A percentile compares a stretch with the other conserved stretches of the same genome.
Evolutionary conservation across 2,113 vertebrate species (phyloP).

Genomic region (Neogale vison): DNA sequence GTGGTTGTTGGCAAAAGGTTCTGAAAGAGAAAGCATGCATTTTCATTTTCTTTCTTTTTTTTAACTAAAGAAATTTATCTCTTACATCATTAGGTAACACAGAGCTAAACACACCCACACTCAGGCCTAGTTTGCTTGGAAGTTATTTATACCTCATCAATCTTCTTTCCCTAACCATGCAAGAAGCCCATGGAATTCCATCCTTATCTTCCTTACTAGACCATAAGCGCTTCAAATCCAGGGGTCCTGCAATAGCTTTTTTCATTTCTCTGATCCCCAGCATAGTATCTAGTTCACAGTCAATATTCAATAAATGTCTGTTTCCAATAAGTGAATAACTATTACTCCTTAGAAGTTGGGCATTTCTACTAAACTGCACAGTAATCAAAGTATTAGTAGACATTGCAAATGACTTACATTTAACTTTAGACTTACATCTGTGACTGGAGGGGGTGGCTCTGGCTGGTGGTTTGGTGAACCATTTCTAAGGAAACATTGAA

Average conservation of each 20-base stretch:
- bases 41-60: slow-evolving; percentile 39
- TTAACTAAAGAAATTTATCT: not conserved
- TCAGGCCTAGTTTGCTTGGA: not conserved
- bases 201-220: not conserved
- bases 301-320: slow-evolving; percentile 8
- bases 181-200: not conserved
- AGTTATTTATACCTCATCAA: not conserved
- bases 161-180: not conserved
- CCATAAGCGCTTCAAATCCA: not conserved
- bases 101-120: not conserved
- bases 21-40: slow-evolving; percentile 81
- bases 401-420: slow-evolving; percentile 15
- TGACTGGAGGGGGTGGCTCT: slow-evolving; percentile 84
- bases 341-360: not conserved
- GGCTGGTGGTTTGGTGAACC: slow-evolving; percentile 93
- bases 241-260: not conserved
- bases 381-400: slow-evolving; percentile 38
- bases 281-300: not conserved
- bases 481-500: slow-evolving; percentile 86
- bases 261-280: not conserved
- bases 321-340: not conserved
- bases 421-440: slow-evolving; percentile 84
- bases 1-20: slow-evolving; percentile 95
- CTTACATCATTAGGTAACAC: not conserved
- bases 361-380: slow-evolving; percentile 10